Evolutionary conservation across 2,113 vertebrate species (phyloP), one percentile per base, ranked within the genome.

Genomic region (Pygathrix nemaeus): DNA sequence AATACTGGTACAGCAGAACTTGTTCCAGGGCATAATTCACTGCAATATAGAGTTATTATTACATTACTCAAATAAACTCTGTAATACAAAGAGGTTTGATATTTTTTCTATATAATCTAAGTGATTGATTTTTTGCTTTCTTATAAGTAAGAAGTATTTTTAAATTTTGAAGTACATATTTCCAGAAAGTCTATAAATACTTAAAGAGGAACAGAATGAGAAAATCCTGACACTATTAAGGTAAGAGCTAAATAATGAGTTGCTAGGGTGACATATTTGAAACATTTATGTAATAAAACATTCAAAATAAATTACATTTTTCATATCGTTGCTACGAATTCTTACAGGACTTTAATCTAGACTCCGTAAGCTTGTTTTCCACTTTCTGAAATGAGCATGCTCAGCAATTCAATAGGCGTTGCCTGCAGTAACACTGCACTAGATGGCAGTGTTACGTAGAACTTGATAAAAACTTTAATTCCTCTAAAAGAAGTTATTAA

Each of bases 361-460:
- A 59, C 43, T 66, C 5, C 12, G 80, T 68, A 66, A 61, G 3
- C 32, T 93, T 35, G 0, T 93, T 89, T 92, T 27, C 59, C 21
- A 2, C 8, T 70, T 70, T 48, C 45, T 87, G 17, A 57, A 64
- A 55, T 4, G n/a, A 45, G 35, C 30, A 0, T 1, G 27, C 5
- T 50, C 1, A 3, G 25, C 40, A 6, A 7, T 91, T 87, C 70
- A 73, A n/a, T 73, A 52, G 23, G 8, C 13, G 86, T 95, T 86
- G 25, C 61, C 66, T 93, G 83, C 93, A 97, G 25, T 78, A 70
- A 78, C 79, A 5, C n/a, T 32, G 93, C 97, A 88, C 70, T 72
- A 97, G 97, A 82, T 96, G 96, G 92, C 92, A 87, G 92, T 85
- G 21, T 97, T 61, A 76, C 72, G 43, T 80, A 94, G 84, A 43